Conservation (phyloP, 37 sponge, comb jelly and placozoan genomes). For the Geodia barretti region DNA sequence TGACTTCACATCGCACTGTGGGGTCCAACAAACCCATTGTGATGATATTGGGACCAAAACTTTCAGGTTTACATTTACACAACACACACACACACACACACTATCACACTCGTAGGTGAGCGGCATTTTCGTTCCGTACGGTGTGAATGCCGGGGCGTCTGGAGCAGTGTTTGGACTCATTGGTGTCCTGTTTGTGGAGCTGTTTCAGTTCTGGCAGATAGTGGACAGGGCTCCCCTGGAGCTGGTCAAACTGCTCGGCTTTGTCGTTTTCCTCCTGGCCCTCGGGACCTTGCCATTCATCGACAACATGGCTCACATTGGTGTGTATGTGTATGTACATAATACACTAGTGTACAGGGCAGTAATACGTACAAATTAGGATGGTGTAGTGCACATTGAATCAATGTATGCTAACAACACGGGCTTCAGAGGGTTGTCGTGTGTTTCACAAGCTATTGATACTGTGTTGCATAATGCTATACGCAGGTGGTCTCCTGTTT, state of each 20-base stretch:
- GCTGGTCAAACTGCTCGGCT: slow-evolving; percentile 70
- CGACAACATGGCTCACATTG: slow-evolving; percentile 88
- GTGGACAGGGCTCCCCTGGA: slow-evolving; percentile 77
- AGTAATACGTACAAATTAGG: background rate
- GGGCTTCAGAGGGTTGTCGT: background rate
- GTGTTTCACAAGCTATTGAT: background rate
- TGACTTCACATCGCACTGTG: too few relatives aligned
- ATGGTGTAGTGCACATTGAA: too few relatives aligned
- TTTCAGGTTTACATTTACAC: background rate
- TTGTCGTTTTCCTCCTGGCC: slow-evolving; percentile 60
- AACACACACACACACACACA: background rate
- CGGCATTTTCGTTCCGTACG: slow-evolving; percentile 91
- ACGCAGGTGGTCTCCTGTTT: slow-evolving; percentile 84
- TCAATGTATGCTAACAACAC: background rate
- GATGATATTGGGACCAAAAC: too few relatives aligned
- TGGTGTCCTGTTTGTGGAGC: slow-evolving; percentile 89
- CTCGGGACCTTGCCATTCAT: slow-evolving; percentile 91
- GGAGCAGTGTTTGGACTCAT: slow-evolving; percentile 89
- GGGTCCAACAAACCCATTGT: too few relatives aligned
- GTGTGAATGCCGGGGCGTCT: slow-evolving; percentile 79
- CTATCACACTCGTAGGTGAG: slow-evolving; percentile 50
- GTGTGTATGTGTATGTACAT: slow-evolving; percentile 7
- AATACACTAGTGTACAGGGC: background rate
- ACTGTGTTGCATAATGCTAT: background rate
- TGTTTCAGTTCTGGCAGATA: slow-evolving; percentile 92